Percentiles rank a stretch among this genome's conserved stretches.
These are phyloP conservation scores for Eupristina koningsbergeri DNA, from an alignment of 1,140 invertebrate genomes.

Conservation along the genomic window DNA sequence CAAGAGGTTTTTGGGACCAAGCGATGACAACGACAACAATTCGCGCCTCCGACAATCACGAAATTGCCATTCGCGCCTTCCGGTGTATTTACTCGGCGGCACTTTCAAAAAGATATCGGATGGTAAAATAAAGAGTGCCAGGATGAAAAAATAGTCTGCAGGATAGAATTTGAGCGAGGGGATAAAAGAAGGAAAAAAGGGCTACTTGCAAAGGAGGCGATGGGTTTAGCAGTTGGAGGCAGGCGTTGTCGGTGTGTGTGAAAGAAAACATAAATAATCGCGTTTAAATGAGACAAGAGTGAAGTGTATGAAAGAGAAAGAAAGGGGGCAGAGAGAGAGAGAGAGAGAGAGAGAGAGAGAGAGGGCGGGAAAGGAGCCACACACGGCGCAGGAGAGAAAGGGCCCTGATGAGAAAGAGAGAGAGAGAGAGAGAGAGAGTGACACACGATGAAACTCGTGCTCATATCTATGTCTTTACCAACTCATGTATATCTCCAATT, in stretches of 20 bases:
- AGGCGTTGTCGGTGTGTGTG: conserved; percentile 64
- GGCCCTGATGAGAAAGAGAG: conserved; percentile 5
- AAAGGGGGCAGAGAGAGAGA: background rate
- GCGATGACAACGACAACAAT: conserved; percentile 25
- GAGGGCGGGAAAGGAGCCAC: conserved; percentile 59
- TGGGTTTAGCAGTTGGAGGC: conserved; percentile 71
- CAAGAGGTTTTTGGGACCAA: background rate
- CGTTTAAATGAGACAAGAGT: conserved; percentile 73
- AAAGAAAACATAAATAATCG: conserved; percentile 76
- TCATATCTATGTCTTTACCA: background rate
- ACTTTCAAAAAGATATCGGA: conserved; percentile 1
- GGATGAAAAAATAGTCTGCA: background rate
- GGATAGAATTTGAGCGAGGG: conserved; percentile 2
- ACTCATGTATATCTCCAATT: conserved; percentile 41
- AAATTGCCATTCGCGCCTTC: conserved; percentile 24
- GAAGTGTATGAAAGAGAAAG: background rate
- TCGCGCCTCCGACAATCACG: conserved; percentile 36
- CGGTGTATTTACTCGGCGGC: conserved; percentile 33
- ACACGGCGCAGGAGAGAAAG: conserved; percentile 62
- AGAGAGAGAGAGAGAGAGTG: conserved; percentile 27
- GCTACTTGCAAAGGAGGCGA: conserved; percentile 25
- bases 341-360: background rate
- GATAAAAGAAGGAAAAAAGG: background rate
- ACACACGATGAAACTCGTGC: conserved; percentile 1
- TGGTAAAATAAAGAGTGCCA: background rate